Evolutionary conservation across 2,113 vertebrate genomes (phyloP), one percentile per base, ranked within the genome.

Genomic region (Columba janthina): DNA sequence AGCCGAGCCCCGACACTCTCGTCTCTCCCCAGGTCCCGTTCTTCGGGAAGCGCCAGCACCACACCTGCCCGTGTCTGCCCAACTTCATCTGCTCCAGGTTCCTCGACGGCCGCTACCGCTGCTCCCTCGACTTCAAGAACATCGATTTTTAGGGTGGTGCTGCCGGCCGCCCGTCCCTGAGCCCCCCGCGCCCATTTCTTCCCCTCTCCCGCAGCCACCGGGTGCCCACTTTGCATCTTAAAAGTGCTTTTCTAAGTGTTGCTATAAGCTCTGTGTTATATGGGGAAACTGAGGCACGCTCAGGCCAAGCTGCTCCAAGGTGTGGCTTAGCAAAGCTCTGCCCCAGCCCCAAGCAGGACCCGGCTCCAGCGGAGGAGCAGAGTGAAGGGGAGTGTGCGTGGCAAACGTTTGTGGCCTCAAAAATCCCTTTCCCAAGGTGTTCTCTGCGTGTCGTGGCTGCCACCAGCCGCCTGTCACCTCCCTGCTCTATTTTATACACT

Each of bases 21-120:
- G 0, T 26, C 64, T 69, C 51, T 64, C 40, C 77, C 10, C 97
- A 99, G 99, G 95, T 99, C 38, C 99, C 99, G 9, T 99, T 98
- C 89, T 88, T 89, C 1, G 98, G 99, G 28, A 99, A 99, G 82
- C 97, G 98, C 50, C 98, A 98, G 84, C 98, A 99, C 90, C 98
- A 99, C 94, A 97, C 98, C 76, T 99, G 99, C 46, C 99, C 99
- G 26, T 99, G 99, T 79, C 91, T 98, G 16, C 98, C 99, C 50
- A 97, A 97, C 61, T 97, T 99, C 92, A 93, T 97, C 14, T 99
- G 99, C 95, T 97, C 98, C 94, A 94, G 95, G 66, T 98, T 96
- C 74, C 90, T 24, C 1, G 98, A 98, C 1, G 98, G 97, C 94
- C 98, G 97, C 97, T 98, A 98, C 91, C 98, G 98, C 94, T 99